Evolutionary conservation across 2,113 vertebrate species (phyloP).

Genomic region (Anarrhichthys ocellatus): DNA sequence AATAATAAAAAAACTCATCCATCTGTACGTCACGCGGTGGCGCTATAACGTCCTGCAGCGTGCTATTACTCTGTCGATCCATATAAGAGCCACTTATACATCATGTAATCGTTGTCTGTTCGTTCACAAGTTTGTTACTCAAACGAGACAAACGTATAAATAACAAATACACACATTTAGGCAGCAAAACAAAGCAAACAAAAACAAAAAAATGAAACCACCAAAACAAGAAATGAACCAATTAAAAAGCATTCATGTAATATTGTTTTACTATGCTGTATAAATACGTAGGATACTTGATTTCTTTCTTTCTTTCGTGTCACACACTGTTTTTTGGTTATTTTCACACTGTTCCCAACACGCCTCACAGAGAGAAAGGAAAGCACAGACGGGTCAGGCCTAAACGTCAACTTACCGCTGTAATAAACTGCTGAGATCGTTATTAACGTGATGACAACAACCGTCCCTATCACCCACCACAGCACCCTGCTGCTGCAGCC

Average conservation of each 20-base stretch:
- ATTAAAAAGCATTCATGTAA: not conserved
- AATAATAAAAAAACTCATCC: not conserved
- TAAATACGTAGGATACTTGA: not conserved
- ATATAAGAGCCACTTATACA: not conserved
- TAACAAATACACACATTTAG: not conserved
- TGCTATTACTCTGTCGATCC: not conserved
- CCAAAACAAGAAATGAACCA: not conserved
- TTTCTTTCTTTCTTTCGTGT: not conserved
- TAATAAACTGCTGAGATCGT: slow-evolving; percentile 79
- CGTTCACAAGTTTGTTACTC: not conserved
- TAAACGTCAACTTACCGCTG: slow-evolving; percentile 77
- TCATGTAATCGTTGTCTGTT: not conserved
- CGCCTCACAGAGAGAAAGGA: not conserved
- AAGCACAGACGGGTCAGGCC: not conserved
- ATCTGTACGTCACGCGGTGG: slow-evolving; percentile 63
- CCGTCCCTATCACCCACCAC: slow-evolving; percentile 71
- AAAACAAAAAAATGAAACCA: not conserved
- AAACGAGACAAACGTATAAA: not conserved
- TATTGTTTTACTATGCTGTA: not conserved
- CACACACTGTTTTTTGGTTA: not conserved
- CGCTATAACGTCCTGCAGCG: slow-evolving; percentile 42
- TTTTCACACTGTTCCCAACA: not conserved
- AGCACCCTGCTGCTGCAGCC: slow-evolving; percentile 78
- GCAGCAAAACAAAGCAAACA: not conserved
- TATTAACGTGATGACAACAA: slow-evolving; percentile 82